Base-by-base conservation (phyloP, 2,797 vertebrate species). In the Ptychadena robeensis region DNA sequence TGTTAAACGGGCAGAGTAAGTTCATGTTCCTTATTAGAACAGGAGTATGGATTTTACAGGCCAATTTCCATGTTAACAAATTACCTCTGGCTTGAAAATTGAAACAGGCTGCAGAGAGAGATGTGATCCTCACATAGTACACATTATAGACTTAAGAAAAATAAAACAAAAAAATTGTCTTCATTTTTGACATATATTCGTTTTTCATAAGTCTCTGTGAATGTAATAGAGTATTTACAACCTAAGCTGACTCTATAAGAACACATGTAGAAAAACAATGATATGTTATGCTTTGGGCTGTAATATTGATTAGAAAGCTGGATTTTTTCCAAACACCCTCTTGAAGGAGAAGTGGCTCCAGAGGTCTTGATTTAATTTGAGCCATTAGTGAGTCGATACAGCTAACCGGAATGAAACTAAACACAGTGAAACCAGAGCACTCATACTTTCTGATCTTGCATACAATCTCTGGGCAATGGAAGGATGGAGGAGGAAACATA, bases 311-410 rank as follows among this genome's bases (percentile, higher is more conserved):
- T 65, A 48, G 53, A 75, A 64, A 38, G 48, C 22, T 70, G 82
- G 82, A 85, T 34, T 75, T 70, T 30, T 70, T 80, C 78, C 82
- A 85, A 80, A 80, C 71, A 85, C 66, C 65, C 82, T 85, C 53
- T 80, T 80, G 77, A 75, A 80, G 78, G 71, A 85, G 35, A 76
- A 76, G 71, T 80, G 82, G 82, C 82, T 85, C 78, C 82, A 85
- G 82, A 85, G 82, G 82, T 85, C 82, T 85, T 80, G 78, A 80
- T 76, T 85, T 85, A 85, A 76, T 85, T 70, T 80, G 77, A 85
- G 82, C 82, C 78, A 85, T 85, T 85, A 85, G 65, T 71, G 77
- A 85, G 82, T 80, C 82, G 35, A 80, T 85, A 85, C 82, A 85
- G 65, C 64, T 85, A 85, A 85, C 82, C 78, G 78, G 82, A 85